Evolutionary conservation across 2,888 invertebrate species (phyloP).

Genomic region (Clivina fossor): DNA sequence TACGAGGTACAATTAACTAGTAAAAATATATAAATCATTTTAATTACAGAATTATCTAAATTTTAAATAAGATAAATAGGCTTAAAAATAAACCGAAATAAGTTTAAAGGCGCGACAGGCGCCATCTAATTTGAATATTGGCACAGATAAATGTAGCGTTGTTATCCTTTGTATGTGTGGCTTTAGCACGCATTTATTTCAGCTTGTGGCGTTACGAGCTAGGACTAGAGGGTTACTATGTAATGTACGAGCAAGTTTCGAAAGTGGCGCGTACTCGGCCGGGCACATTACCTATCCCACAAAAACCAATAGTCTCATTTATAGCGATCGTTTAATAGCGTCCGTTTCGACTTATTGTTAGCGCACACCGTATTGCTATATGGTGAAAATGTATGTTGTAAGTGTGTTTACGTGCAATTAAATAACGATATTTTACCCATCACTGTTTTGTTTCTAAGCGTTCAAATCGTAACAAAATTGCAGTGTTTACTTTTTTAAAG

Average conservation of each 20-base stretch:
- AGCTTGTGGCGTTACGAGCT: conserved; percentile 12
- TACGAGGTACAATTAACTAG: too few species aligned
- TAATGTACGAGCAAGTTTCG: background rate
- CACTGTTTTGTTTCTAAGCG: too few species aligned
- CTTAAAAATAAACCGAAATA: too few species aligned
- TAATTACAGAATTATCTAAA: too few species aligned
- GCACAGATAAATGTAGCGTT: conserved; percentile 20
- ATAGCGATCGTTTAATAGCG: conserved; percentile 19
- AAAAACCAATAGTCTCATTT: conserved; percentile 21
- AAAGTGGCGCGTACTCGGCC: background rate
- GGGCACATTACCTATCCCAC: background rate
- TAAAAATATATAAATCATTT: too few species aligned
- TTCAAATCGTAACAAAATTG: too few species aligned
- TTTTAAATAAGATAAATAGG: too few species aligned
- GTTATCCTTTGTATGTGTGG: conserved; percentile 14
- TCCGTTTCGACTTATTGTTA: too few species aligned
- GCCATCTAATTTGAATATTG: conserved; percentile 23
- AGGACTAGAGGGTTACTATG: conserved; percentile 3
- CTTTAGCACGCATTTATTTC: conserved; percentile 12
- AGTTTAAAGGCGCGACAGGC: too few species aligned
- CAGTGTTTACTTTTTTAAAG: too few species aligned
- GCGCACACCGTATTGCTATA: too few species aligned
- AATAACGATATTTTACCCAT: conserved; percentile 24
- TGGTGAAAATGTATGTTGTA: conserved; percentile 11
- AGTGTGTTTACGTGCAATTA: conserved; percentile 21